These are phyloP conservation scores for Neolamprologus longior DNA, from an alignment of 2,113 vertebrate genomes.

Conservation along the genomic window DNA sequence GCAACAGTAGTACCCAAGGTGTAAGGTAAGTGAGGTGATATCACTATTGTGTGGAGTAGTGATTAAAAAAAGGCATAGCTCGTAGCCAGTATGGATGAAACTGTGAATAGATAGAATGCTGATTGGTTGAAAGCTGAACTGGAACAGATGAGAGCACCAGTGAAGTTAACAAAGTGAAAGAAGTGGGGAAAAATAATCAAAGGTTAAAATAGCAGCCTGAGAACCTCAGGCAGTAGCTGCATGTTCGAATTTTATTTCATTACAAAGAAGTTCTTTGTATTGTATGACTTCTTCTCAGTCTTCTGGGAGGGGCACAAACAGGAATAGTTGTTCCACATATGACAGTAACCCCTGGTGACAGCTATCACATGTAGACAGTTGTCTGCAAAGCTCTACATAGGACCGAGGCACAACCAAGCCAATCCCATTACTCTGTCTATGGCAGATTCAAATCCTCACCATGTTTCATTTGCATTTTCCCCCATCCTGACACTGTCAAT, in stretches of 20 bases:
- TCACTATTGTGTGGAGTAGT: neutral
- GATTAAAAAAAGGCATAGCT: neutral
- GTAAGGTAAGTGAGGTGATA: conserved; percentile 18
- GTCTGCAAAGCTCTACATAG: neutral
- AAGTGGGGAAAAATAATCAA: neutral
- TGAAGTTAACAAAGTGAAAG: neutral
- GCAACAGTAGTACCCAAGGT: conserved; percentile 38
- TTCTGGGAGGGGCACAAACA: neutral
- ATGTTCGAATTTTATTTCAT: neutral
- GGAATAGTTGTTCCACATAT: neutral
- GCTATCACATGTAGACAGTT: neutral
- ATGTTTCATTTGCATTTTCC: rapidly evolving
- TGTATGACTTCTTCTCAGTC: neutral
- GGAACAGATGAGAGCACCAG: neutral
- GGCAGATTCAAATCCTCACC: neutral
- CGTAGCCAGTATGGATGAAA: neutral
- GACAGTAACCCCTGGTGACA: neutral
- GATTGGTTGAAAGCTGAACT: neutral
- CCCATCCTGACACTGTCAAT: neutral
- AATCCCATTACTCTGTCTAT: neutral
- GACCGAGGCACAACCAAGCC: neutral
- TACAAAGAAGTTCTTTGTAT: neutral
- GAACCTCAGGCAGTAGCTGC: neutral
- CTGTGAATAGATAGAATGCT: neutral
- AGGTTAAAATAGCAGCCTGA: neutral